A percentile compares a stretch with the other conserved stretches of the same genome.
phyloP scores from a whole-genome alignment of 2,797 vertebrate genomes.

The Neostethus bicornis region DNA sequence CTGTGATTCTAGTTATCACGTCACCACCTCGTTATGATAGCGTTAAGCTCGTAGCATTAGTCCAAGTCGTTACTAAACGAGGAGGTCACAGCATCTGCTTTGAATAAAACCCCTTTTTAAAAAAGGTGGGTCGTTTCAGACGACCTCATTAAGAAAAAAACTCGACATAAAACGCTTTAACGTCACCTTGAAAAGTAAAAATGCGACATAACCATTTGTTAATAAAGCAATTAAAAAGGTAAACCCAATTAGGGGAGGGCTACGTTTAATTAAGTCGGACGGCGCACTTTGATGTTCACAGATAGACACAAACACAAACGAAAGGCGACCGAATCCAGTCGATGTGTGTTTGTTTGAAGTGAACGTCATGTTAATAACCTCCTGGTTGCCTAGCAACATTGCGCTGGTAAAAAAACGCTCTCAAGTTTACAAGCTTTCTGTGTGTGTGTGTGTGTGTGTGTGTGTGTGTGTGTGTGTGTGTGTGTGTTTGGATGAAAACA shows the following conservation, averaged over 20 bases:
- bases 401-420: conserved; percentile 55
- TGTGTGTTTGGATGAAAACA: conserved; percentile 25
- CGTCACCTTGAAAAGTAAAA: conserved; percentile 24
- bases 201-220: conserved; percentile 1
- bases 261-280: conserved; percentile 22
- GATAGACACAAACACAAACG: conserved; percentile 2
- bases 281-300: conserved; percentile 50
- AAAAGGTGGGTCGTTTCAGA: conserved; percentile 8
- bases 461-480: conserved; percentile 20
- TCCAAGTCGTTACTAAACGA: not conserved
- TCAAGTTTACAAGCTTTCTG: conserved; percentile 57
- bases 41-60: not conserved
- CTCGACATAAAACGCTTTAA: conserved; percentile 1
- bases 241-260: conserved; percentile 1
- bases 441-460: conserved; percentile 17
- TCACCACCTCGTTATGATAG: not conserved
- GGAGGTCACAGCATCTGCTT: conserved; percentile 22
- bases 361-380: conserved; percentile 57
- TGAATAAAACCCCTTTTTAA: conserved; percentile 31
- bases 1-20: not conserved
- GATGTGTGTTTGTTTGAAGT: conserved; percentile 21
- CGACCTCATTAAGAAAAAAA: conserved; percentile 16
- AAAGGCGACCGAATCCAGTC: conserved; percentile 26
- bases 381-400: conserved; percentile 66
- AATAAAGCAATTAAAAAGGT: not conserved